Evolutionary conservation across 2,888 invertebrate genomes (phyloP).

Genomic region (Brachypalpus laphriformis): DNA sequence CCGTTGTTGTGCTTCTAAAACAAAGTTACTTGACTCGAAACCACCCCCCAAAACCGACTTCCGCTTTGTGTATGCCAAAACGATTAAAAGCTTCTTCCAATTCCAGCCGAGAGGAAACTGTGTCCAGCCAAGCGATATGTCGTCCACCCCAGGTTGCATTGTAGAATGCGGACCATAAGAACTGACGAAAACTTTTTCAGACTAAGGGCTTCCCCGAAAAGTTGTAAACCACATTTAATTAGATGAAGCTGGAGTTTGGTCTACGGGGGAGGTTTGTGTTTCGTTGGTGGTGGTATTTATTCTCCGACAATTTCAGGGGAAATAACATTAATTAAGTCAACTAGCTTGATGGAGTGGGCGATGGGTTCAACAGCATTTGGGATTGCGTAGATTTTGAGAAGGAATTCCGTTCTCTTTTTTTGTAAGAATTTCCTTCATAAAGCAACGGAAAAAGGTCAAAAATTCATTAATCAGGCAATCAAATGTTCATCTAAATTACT

Average conservation of each 20-base stretch:
- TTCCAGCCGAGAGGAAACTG: conserved; percentile 43
- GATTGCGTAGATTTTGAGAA: not conserved
- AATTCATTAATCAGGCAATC: conserved; percentile 42
- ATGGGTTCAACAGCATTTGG: conserved; percentile 17
- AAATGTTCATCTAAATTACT: conserved; percentile 34
- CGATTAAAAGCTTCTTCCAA: conserved; percentile 51
- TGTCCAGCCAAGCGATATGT: conserved; percentile 59
- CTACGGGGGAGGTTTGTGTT: not conserved
- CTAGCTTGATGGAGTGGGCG: not conserved
- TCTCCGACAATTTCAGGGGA: conserved; percentile 19
- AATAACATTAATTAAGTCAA: conserved; percentile 47
- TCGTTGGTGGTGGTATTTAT: conserved; percentile 31
- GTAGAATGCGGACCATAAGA: conserved; percentile 54
- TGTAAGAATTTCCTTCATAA: not conserved
- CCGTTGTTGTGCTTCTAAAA: conserved; percentile 27
- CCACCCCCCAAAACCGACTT: conserved; percentile 33
- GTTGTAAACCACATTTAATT: conserved; percentile 67
- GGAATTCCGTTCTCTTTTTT: not conserved
- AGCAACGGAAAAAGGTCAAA: not conserved
- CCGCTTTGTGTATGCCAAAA: conserved; percentile 36
- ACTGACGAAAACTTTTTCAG: conserved; percentile 58
- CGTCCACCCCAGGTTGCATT: conserved; percentile 17
- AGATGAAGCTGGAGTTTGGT: conserved; percentile 61
- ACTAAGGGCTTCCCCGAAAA: conserved; percentile 28
- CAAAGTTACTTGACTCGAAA: conserved; percentile 64